A percentile compares a stretch with the other conserved stretches of the same genome.
Evolutionary conservation across 1,140 invertebrate genomes (phyloP).

Genomic region (Cherax destructor): DNA sequence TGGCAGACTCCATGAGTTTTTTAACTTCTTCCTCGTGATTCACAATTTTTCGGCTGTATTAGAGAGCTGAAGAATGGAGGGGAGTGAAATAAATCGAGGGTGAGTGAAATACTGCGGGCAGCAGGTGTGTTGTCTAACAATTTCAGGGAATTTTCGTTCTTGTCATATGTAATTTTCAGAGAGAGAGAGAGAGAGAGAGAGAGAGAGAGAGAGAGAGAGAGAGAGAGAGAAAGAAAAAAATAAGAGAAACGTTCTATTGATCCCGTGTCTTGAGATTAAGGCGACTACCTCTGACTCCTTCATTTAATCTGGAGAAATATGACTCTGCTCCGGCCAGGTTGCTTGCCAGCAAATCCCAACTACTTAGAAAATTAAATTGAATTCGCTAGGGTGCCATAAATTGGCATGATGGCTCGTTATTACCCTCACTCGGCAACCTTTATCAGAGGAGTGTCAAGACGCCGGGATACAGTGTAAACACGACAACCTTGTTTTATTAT

Average conservation of each 20-base stretch:
- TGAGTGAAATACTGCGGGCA: neutral
- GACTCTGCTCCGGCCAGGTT: neutral
- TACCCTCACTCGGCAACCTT: neutral
- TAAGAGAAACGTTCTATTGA: neutral
- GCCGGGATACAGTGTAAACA: neutral
- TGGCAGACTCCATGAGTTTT: too few relatives aligned
- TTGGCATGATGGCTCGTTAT: slow-evolving; percentile 21
- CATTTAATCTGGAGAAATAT: slow-evolving; percentile 19
- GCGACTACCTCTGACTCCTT: neutral
- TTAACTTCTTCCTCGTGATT: neutral
- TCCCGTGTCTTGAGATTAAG: neutral
- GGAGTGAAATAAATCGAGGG: slow-evolving; percentile 39
- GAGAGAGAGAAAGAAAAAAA: too few relatives aligned
- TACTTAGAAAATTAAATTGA: slow-evolving; percentile 36
- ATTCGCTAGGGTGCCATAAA: slow-evolving; percentile 5
- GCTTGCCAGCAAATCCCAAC: slow-evolving; percentile 19
- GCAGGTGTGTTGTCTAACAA: slow-evolving; percentile 12
- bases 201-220: too few relatives aligned
- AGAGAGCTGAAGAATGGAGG: neutral
- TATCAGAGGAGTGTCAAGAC: neutral
- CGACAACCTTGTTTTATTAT: too few relatives aligned
- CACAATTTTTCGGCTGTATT: slow-evolving; percentile 20
- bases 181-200: too few relatives aligned
- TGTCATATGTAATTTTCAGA: too few relatives aligned
- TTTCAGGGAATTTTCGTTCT: slow-evolving; percentile 29